These are phyloP conservation scores for Lithophane leautieri DNA, from an alignment of 2,888 invertebrate genomes.

Conservation along the genomic window DNA sequence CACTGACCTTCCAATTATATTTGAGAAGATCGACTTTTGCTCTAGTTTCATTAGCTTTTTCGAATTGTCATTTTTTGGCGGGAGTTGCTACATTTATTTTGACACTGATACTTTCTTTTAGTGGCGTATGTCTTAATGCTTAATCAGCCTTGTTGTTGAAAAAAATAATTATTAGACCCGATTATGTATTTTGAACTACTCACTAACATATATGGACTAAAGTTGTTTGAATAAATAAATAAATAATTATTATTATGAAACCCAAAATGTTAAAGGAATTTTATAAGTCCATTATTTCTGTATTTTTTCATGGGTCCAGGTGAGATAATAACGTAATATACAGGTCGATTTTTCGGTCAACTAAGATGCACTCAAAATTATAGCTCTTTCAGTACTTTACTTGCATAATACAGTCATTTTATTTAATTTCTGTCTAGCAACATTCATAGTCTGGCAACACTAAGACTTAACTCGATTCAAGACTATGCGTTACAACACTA, in stretches of 20 bases:
- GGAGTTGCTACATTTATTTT: not conserved
- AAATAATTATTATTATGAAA: not conserved
- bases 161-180: not conserved
- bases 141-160: not conserved
- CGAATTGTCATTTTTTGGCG: slow-evolving; percentile 19
- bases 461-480: too few species aligned
- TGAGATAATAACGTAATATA: not conserved
- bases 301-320: not conserved
- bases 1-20: slow-evolving; percentile 21
- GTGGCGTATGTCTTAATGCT: not conserved
- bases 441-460: not conserved
- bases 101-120: slow-evolving; percentile 2
- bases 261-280: not conserved
- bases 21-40: not conserved
- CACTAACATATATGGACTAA: not conserved
- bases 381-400: not conserved
- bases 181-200: not conserved
- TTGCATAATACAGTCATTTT: not conserved
- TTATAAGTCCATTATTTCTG: not conserved
- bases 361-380: not conserved
- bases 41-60: not conserved
- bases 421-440: not conserved
- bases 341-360: not conserved
- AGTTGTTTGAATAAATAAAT: not conserved
- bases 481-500: not conserved